Evolutionary conservation across 2,113 vertebrate genomes (phyloP).

Genomic region (Mormyrus lacerda): DNA sequence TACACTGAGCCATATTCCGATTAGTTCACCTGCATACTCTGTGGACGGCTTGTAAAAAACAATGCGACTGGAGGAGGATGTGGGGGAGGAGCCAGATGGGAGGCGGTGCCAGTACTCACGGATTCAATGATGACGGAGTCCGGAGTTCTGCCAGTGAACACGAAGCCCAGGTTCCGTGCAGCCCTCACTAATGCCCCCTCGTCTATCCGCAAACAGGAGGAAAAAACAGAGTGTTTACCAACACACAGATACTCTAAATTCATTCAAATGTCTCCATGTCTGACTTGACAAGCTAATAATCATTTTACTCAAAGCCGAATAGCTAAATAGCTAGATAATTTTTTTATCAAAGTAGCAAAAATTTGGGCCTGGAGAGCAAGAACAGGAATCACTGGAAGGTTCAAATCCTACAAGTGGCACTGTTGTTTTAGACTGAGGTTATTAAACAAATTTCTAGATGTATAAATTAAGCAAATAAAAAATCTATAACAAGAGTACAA

Average conservation of each 20-base stretch:
- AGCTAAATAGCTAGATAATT: background rate
- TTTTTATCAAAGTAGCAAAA: background rate
- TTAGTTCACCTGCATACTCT: background rate
- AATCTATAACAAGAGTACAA: background rate
- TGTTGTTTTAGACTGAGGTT: background rate
- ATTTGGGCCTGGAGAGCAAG: background rate
- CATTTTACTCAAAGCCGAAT: background rate
- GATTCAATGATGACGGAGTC: constrained; percentile 87
- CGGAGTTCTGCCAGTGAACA: constrained; percentile 93
- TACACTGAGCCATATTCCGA: background rate
- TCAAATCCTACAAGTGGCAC: background rate
- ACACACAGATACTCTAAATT: too few relatives aligned
- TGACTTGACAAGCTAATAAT: background rate
- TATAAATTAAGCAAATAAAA: background rate
- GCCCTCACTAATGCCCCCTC: constrained; percentile 93
- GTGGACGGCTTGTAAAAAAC: background rate
- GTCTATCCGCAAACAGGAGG: constrained; percentile 59
- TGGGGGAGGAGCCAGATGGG: background rate
- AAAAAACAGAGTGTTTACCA: background rate
- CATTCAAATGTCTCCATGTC: background rate
- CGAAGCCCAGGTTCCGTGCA: constrained; percentile 78
- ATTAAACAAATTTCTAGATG: background rate
- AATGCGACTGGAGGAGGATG: background rate
- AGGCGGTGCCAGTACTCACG: constrained; percentile 60
- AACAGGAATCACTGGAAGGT: background rate